Base-by-base conservation (phyloP, 2,113 vertebrate species). In the Rynchops niger region DNA sequence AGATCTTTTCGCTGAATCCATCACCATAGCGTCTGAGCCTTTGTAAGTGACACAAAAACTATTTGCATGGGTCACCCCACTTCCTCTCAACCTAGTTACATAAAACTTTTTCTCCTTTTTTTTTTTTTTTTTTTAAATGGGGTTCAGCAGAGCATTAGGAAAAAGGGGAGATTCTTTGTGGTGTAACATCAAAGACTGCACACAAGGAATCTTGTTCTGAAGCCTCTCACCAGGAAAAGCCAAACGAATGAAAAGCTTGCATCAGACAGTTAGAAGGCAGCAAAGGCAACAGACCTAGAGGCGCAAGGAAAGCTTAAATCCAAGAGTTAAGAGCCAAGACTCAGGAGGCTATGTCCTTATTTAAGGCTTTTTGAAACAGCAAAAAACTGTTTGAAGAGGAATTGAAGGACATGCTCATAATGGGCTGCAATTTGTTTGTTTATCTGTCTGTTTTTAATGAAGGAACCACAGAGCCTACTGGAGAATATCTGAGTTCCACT, bases 161-260 rank as follows among this genome's bases (percentile, higher is more conserved):
- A 13, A 93, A 92, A 42, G 66, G 86, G 86, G 86, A 62, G 73
- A 89, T 91, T 82, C 94, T 96, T 95, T 95, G 93, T 95, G 91
- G 81, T 79, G 50, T 2, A 73, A 95, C 96, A 97, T 97, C 94
- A 95, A 96, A 96, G 94, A 50, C 66, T 89, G 84, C 93, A 69
- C 91, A 93, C 70, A 23, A 95, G 95, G 94, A 93, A 95, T 97
- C 91, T 67, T 27, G 40, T 74, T 97, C 87, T 91, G 93, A 94
- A 93, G 95, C 84, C 87, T 97, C 97, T 94, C 95, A 30, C 95
- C 97, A 97, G 95, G 94, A 96, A 95, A 97, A 97, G 87, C 93
- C 95, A 94, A 96, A 70, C 0, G 66, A 97, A 94, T 97, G 83
- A 93, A 95, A 95, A 94, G 84, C 93, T 97, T 81, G 62, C 87